These are phyloP conservation scores for Sitobion miscanthi DNA, from an alignment of 1,140 invertebrate species.

Conservation along the genomic window DNA sequence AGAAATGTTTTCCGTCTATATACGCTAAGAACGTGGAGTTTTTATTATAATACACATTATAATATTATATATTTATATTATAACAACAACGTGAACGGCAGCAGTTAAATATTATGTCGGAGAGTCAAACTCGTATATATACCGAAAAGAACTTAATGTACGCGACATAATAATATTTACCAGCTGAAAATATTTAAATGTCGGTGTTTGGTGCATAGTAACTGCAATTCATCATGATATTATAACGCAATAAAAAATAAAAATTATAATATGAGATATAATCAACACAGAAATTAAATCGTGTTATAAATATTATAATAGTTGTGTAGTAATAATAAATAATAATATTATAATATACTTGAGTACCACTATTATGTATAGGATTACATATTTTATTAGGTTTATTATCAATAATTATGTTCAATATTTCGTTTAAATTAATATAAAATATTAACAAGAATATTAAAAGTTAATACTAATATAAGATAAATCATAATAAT, in stretches of 20 bases:
- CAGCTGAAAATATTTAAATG: neutral
- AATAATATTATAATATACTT: neutral
- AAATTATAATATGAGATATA: neutral
- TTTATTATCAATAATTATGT: too few relatives aligned
- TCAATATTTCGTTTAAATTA: too few relatives aligned
- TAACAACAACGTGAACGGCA: neutral
- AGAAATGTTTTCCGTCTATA: neutral
- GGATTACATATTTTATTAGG: too few relatives aligned
- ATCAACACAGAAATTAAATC: neutral
- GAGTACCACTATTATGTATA: neutral
- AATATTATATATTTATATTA: neutral
- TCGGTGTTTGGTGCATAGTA: neutral
- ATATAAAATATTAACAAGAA: too few relatives aligned
- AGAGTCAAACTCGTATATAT: neutral
- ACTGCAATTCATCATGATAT: neutral
- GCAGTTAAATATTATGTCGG: neutral
- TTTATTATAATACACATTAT: neutral
- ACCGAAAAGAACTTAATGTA: neutral
- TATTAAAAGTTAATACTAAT: too few relatives aligned
- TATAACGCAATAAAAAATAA: neutral
- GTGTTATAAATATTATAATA: neutral
- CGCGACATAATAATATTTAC: neutral
- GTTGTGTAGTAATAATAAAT: neutral
- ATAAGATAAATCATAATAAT: too few relatives aligned
- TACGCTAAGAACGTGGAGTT: neutral